Conservation (phyloP, 2,113 vertebrate species). For the Baryphthengus martii region DNA sequence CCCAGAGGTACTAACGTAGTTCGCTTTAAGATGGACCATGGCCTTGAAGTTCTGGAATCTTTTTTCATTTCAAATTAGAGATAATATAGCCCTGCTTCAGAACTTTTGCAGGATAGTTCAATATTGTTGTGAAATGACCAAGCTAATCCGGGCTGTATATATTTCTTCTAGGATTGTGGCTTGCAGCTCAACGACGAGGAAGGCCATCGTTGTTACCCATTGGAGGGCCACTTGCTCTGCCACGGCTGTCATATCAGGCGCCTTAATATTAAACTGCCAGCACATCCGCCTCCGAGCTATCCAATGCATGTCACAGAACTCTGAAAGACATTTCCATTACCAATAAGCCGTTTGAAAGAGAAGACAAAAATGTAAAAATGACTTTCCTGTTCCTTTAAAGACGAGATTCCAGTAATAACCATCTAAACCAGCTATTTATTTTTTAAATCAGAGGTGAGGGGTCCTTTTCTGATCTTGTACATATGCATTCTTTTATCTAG, state of each 20-base stretch:
- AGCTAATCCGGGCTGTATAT: neutral
- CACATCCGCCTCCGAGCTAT: slow-evolving; percentile 79
- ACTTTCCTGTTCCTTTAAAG: neutral
- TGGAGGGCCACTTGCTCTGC: slow-evolving; percentile 93
- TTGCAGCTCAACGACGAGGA: slow-evolving; percentile 96
- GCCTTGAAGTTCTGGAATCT: neutral
- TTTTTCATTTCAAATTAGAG: neutral
- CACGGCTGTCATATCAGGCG: slow-evolving; percentile 92
- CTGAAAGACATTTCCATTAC: slow-evolving; percentile 67
- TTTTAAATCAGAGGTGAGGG: slow-evolving; percentile 48
- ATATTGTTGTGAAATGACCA: neutral
- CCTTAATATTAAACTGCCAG: slow-evolving; percentile 76
- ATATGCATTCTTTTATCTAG: neutral
- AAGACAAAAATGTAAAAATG: neutral
- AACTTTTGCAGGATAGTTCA: neutral
- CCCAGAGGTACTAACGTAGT: neutral
- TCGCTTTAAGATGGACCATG: neutral
- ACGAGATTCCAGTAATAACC: slow-evolving; percentile 25
- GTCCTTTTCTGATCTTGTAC: slow-evolving; percentile 32
- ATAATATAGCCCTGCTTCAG: neutral
- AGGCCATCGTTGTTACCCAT: slow-evolving; percentile 93
- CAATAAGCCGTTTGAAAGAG: neutral
- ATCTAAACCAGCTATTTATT: slow-evolving; percentile 60
- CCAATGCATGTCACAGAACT: slow-evolving; percentile 93
- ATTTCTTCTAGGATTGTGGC: slow-evolving; percentile 84